phyloP scores from a whole-genome alignment of 2,888 invertebrate species.

The Philonicus albiceps region DNA sequence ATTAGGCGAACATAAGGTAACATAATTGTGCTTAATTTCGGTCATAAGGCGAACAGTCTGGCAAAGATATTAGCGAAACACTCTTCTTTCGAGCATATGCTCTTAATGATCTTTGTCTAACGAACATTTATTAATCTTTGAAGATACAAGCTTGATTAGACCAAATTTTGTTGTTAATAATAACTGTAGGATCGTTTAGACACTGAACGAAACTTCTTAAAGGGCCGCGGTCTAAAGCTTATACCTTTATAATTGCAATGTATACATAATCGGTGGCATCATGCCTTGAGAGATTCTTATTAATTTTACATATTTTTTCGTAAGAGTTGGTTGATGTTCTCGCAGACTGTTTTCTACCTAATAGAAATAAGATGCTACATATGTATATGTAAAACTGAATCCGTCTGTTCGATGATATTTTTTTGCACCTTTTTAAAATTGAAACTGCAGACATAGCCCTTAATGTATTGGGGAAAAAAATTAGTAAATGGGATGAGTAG shows the following conservation, averaged over 20 bases:
- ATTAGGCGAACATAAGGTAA: conserved; percentile 35
- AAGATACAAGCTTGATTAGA: neutral
- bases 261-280: neutral
- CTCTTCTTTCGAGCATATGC: conserved; percentile 1
- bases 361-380: neutral
- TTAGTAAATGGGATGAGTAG: no score
- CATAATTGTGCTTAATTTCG: conserved; percentile 23
- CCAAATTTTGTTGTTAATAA: neutral
- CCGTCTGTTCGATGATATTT: neutral
- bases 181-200: neutral
- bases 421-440: neutral
- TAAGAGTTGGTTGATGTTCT: neutral
- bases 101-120: conserved; percentile 27
- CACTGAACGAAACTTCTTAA: neutral
- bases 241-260: neutral
- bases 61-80: neutral
- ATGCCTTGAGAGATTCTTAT: neutral
- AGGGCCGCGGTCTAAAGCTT: neutral
- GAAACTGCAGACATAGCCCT: no score
- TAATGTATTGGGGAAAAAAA: no score
- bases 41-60: neutral
- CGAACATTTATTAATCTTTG: conserved; percentile 34
- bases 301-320: neutral
- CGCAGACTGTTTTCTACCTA: neutral
- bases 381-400: neutral